Evolutionary conservation across 2,797 vertebrate genomes (phyloP).

Genomic region (Paramormyrops hopkinsi): DNA sequence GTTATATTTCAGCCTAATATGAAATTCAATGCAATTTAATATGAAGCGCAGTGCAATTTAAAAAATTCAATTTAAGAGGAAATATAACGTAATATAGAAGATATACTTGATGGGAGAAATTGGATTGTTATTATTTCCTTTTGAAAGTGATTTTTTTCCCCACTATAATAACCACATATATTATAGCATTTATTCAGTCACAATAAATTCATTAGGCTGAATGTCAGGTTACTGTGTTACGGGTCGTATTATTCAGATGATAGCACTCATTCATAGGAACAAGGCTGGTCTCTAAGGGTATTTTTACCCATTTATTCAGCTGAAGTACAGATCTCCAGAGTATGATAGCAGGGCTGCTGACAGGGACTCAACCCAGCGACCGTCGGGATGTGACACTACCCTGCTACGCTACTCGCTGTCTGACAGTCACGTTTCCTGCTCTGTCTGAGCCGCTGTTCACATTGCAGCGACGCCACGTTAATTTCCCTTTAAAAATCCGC

Average conservation of each 20-base stretch:
- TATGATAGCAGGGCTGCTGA: background rate
- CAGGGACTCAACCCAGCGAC: background rate
- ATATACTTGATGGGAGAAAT: background rate
- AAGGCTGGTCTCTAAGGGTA: background rate
- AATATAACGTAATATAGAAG: background rate
- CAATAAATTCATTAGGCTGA: background rate
- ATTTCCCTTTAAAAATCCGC: background rate
- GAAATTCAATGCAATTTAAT: background rate
- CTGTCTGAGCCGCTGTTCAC: background rate
- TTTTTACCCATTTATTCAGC: background rate
- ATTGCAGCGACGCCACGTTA: background rate
- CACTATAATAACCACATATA: background rate
- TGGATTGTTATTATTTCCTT: background rate
- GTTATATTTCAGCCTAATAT: conserved; percentile 37
- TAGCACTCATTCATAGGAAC: background rate
- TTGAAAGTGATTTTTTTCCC: background rate
- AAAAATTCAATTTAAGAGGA: background rate
- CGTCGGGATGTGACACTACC: background rate
- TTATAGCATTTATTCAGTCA: background rate
- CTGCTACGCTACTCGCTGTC: background rate
- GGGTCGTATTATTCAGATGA: background rate
- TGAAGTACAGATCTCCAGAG: background rate
- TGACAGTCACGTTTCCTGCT: background rate
- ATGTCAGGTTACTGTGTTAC: background rate
- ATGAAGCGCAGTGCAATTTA: background rate